Evolutionary conservation across 2,797 vertebrate genomes (phyloP), one percentile per base, ranked within the genome.

Genomic region (Lerista edwardsae): DNA sequence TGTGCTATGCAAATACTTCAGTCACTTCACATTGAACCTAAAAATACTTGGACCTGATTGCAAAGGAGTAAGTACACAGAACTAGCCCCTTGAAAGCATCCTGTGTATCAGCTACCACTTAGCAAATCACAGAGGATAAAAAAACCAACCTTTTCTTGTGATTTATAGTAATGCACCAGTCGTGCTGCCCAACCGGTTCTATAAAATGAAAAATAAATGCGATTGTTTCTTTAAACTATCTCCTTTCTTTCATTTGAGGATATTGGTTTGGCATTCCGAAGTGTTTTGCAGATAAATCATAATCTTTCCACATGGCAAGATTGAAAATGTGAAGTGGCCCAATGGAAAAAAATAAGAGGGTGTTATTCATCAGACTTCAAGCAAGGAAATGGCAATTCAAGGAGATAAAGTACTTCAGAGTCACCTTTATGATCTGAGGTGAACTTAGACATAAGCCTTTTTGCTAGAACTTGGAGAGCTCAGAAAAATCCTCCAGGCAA

Each of bases 401-500:
- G 21, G 36, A 83, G 87, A 90, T 83, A 81, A 83, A 88, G 31
- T n/a, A 10, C 6, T 79, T 9, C 29, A 89, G 87, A 79, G 19
- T 83, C 23, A 71, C 29, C 34, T 83, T 73, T 86, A 80, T 86
- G 34, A 85, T 84, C 64, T 23, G 21, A 81, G 15, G 71, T 79
- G 34, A 88, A 84, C 77, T 90, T 29, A 77, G 62, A 72, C 1
- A 41, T 34, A 84, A 90, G 11, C 7, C 64, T n/a, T 17, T 77
- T 41, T 86, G 59, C 72, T 89, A 67, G 34, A 87, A 34, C n/a
- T 85, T 86, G 72, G 44, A 84, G 34, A 86, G 34, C 39, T 86
- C 75, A 76, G 51, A 85, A 84, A 87, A 88, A 74, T 69, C 84
- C 81, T 76, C 57, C 29, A 80, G 73, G 31, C 36, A 90, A 89